Conservation (phyloP, 2,113 vertebrate species). For the Tympanuchus pallidicinctus region DNA sequence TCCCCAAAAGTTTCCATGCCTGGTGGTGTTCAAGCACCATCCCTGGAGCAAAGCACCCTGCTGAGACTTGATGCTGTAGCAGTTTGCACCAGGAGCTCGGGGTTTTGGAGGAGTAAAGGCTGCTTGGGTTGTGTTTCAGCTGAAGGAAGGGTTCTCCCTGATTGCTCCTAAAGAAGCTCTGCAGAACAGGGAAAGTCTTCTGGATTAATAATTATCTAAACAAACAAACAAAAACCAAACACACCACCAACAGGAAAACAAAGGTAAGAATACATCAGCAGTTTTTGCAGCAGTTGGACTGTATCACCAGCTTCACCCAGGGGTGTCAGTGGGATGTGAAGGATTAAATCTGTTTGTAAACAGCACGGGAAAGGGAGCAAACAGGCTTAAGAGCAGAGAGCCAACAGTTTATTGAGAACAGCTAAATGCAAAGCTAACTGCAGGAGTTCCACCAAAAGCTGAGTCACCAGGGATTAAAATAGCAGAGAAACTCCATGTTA, state of each 20-base stretch:
- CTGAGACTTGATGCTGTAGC: not conserved
- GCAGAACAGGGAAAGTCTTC: not conserved
- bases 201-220: not conserved
- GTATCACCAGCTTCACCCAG: not conserved
- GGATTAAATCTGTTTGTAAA: not conserved
- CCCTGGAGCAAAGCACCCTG: not conserved
- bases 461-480: not conserved
- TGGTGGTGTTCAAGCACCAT: not conserved
- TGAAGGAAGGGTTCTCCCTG: not conserved
- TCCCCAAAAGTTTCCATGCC: not conserved
- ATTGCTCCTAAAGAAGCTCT: not conserved
- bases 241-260: not conserved
- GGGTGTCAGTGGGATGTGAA: not conserved
- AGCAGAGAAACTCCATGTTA: not conserved
- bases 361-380: not conserved
- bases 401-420: not conserved
- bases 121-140: not conserved
- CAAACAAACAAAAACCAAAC: not conserved
- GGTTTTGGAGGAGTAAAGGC: not conserved
- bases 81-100: not conserved
- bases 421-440: not conserved
- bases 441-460: not conserved
- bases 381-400: not conserved
- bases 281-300: not conserved
- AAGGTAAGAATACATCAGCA: not conserved